Base-by-base conservation (phyloP, 2,888 invertebrate genomes). In the Andrena fulva region DNA sequence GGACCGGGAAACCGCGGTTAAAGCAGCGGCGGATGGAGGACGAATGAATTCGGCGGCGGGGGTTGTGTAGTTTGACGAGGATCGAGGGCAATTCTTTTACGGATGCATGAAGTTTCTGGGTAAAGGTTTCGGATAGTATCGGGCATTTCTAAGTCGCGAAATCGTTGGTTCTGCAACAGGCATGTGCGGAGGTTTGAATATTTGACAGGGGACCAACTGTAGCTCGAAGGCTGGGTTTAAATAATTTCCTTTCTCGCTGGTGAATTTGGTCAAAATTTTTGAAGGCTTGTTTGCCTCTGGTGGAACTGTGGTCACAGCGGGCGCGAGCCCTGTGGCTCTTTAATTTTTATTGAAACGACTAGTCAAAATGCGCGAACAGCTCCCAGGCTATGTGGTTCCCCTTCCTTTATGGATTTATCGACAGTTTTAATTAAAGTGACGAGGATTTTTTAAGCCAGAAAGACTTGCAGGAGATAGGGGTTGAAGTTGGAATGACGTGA, bases 301-400 rank as follows among this genome's bases (percentile, higher is more conserved):
- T 24, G 63, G 42, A 48, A 20, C 48, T 31, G 8, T 24, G 63
- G 12, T 4, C n/a, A 54, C 56, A 7, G 31, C n/a, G 2, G 27
- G 31, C 12, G 52, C 10, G 42, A 16, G 20, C 33, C 68, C 79
- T 3, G 56, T 24, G 68, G 63, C 12, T 20, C 35, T 68, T 70
- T 35, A 52, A 64, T 70, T 80, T 70, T 70, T 64, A 64, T 60
- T 69, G 50, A 78, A 78, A 62, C 62, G 27, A 35, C 63, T 31
- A 7, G 20, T 54, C 54, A 12, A 69, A 63, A 79, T 33, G 59
- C 29, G 80, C 31, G 31, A 63, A 20, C 50, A 42, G 54, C 60
- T 31, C 8, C 35, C 24, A 10, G 10, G 16, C 8, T 29, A 6
- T 52, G 27, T 10, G 50, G 59, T 48, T 59, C 56, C 16, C 29